Conservation (phyloP, 1,140 invertebrate genomes). For the Adelges cooleyi region DNA sequence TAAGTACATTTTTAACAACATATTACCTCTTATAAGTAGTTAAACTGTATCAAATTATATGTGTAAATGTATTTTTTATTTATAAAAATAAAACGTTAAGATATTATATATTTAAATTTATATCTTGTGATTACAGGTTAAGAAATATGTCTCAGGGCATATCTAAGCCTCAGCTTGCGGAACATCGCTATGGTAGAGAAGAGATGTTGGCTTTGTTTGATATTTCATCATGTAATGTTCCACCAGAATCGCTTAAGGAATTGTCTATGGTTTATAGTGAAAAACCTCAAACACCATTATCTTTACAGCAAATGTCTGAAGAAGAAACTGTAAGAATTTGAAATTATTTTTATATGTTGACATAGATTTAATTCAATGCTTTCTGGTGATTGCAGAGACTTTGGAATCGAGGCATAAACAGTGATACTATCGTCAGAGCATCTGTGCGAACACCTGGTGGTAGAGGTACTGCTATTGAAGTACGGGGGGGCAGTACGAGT, state of each 20-base stretch:
- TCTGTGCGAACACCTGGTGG: slow-evolving; percentile 32
- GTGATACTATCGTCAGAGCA: slow-evolving; percentile 40
- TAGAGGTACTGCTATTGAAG: slow-evolving; percentile 26
- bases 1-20: too few species aligned
- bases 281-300: slow-evolving; percentile 62
- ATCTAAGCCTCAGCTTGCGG: slow-evolving; percentile 53
- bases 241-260: slow-evolving; percentile 51
- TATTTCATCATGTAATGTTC: slow-evolving; percentile 34
- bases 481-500: slow-evolving; percentile 29
- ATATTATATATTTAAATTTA: too few species aligned
- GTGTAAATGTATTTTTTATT: too few species aligned
- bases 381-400: slow-evolving; percentile 41
- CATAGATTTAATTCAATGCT: neutral
- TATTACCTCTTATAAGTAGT: too few species aligned
- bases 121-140: slow-evolving; percentile 40
- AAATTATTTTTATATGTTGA: neutral
- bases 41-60: too few species aligned
- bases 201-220: slow-evolving; percentile 78
- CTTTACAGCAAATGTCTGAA: slow-evolving; percentile 61
- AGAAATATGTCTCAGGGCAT: slow-evolving; percentile 49
- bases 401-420: slow-evolving; percentile 49
- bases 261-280: slow-evolving; percentile 59
- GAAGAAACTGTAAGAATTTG: slow-evolving; percentile 60
- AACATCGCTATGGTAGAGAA: slow-evolving; percentile 70
- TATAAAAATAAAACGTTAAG: too few species aligned